Conservation (phyloP, 2,113 vertebrate species). For the Gasterosteus aculeatus region DNA sequence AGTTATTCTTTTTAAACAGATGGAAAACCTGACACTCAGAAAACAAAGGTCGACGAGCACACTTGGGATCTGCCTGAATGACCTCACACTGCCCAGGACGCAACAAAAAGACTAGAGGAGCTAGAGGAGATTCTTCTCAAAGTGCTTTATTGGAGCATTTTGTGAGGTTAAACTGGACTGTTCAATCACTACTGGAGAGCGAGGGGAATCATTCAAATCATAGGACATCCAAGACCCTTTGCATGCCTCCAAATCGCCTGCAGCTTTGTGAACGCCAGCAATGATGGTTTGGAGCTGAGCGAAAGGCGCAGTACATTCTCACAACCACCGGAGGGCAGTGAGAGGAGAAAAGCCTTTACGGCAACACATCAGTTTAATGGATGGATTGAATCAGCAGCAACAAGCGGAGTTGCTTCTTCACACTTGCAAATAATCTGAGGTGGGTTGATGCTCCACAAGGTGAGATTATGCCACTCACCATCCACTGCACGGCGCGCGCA, state of each 20-base stretch:
- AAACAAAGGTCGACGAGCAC: slow-evolving; percentile 41
- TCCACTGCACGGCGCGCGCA: no score
- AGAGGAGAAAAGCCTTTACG: background rate
- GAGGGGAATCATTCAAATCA: background rate
- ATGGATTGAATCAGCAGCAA: slow-evolving; percentile 42
- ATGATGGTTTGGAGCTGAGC: background rate
- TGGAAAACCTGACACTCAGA: slow-evolving; percentile 51
- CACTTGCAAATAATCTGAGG: background rate
- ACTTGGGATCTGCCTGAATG: slow-evolving; percentile 3
- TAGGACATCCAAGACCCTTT: background rate
- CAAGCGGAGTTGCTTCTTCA: slow-evolving; percentile 27
- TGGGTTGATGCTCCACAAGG: background rate
- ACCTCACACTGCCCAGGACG: slow-evolving; percentile 16
- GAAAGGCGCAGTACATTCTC: slow-evolving; percentile 19
- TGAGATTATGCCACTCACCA: background rate
- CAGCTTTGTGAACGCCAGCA: background rate
- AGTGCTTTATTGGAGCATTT: background rate
- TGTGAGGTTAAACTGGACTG: background rate
- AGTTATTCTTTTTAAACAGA: slow-evolving; percentile 47
- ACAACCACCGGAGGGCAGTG: slow-evolving; percentile 57
- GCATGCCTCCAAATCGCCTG: background rate
- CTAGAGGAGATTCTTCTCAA: background rate
- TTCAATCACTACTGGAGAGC: background rate
- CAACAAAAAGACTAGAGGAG: slow-evolving; percentile 4
- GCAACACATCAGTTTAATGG: slow-evolving; percentile 13